A percentile compares a stretch with the other conserved stretches of the same genome.
phyloP scores from a whole-genome alignment of 2,888 invertebrate genomes.

The Stenodema calcarata region DNA sequence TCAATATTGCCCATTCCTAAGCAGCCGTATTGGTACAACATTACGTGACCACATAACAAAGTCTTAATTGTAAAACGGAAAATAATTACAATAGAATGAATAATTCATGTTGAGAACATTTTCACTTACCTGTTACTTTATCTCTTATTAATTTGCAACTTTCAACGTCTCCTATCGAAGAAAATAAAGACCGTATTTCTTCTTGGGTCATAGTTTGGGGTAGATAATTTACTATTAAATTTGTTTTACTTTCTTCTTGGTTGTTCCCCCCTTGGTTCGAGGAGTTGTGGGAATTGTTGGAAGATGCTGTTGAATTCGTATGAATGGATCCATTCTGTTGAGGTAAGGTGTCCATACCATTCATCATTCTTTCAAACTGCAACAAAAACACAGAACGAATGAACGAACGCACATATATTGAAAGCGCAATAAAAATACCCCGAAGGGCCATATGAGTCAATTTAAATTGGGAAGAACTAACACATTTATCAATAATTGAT shows the following conservation, averaged over 20 bases:
- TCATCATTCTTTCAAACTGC: conserved; percentile 69
- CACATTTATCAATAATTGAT: too few relatives aligned
- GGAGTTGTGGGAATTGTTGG: conserved; percentile 61
- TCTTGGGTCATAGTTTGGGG: conserved; percentile 99
- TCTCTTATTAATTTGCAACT: conserved; percentile 99
- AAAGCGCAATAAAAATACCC: neutral
- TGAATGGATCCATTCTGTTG: conserved; percentile 77
- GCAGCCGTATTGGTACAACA: too few relatives aligned
- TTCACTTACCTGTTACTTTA: conserved; percentile 84
- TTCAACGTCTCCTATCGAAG: conserved; percentile 98
- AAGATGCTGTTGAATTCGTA: conserved; percentile 60
- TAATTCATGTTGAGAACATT: neutral
- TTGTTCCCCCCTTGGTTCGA: conserved; percentile 65
- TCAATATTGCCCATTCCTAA: too few relatives aligned
- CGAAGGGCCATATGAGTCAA: too few relatives aligned
- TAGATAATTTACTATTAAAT: conserved; percentile 98
- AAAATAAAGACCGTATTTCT: conserved; percentile 96
- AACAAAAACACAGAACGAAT: conserved; percentile 47
- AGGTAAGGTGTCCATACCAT: conserved; percentile 79
- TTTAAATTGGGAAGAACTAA: too few relatives aligned
- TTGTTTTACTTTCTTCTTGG: conserved; percentile 94
- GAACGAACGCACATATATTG: neutral
- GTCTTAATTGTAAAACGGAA: too few relatives aligned
- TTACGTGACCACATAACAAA: too few relatives aligned
- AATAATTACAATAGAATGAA: neutral